These are phyloP conservation scores for Delphinus delphis DNA, from an alignment of 2,113 vertebrate species.

Conservation along the genomic window DNA sequence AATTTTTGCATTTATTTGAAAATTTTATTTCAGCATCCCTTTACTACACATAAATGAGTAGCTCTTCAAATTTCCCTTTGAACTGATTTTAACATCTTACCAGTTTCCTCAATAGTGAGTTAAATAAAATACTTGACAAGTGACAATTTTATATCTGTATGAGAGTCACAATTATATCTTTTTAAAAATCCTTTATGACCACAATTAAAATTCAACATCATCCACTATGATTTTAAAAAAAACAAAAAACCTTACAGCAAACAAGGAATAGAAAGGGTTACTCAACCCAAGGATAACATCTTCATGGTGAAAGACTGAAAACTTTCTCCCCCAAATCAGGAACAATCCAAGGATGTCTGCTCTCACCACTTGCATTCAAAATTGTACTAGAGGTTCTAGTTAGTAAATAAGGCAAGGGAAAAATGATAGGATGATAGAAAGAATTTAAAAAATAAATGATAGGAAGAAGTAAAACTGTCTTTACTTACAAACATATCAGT, in stretches of 20 bases:
- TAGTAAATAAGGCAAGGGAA: not conserved
- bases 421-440: not conserved
- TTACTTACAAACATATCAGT: not conserved
- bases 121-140: not conserved
- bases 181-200: not conserved
- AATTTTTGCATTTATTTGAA: constrained; percentile 14
- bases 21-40: not conserved
- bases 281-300: not conserved
- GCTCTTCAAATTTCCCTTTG: not conserved
- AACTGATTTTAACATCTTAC: constrained; percentile 26
- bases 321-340: not conserved
- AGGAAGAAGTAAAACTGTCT: not conserved
- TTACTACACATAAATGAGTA: not conserved
- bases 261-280: not conserved
- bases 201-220: constrained; percentile 11
- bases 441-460: not conserved
- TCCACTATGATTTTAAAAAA: not conserved
- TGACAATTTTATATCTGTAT: not conserved
- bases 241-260: not conserved
- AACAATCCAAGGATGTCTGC: not conserved
- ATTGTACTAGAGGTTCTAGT: not conserved
- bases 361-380: not conserved
- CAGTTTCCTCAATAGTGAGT: not conserved
- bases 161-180: not conserved
- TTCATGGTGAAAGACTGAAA: not conserved